Percentiles rank a stretch among this genome's conserved stretches.
Conservation (phyloP, 1,140 invertebrate genomes). For the Pararge aegeria region DNA sequence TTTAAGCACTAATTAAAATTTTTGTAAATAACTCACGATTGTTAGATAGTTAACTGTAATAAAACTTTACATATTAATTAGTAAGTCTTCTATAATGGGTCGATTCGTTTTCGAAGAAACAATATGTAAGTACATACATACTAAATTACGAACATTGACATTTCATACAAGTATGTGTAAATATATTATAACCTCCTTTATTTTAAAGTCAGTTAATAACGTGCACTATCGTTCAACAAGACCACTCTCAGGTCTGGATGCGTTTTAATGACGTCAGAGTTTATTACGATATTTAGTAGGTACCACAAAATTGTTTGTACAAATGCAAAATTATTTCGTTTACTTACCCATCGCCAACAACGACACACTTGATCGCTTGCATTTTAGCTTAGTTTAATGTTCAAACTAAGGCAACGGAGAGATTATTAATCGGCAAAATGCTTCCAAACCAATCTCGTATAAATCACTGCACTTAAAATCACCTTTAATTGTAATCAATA, state of each 20-base stretch:
- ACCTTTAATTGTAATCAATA: conserved; percentile 57
- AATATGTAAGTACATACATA: too few relatives aligned
- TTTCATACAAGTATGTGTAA: too few relatives aligned
- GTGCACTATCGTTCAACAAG: conserved; percentile 1
- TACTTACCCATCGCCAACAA: conserved; percentile 95
- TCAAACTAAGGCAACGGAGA: conserved; percentile 58
- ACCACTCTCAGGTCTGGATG: conserved; percentile 39
- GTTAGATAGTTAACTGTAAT: too few relatives aligned
- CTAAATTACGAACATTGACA: too few relatives aligned
- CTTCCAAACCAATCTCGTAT: conserved; percentile 44
- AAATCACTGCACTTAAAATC: conserved; percentile 59
- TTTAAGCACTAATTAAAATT: too few relatives aligned
- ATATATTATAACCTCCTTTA: neutral
- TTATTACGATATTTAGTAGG: conserved; percentile 43
- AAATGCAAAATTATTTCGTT: conserved; percentile 7
- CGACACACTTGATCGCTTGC: conserved; percentile 97
- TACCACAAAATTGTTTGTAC: conserved; percentile 26
- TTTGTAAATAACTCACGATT: too few relatives aligned
- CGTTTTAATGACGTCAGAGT: conserved; percentile 65
- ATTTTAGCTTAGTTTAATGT: conserved; percentile 77
- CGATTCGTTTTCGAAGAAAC: too few relatives aligned
- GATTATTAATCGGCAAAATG: conserved; percentile 46
- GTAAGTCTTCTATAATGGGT: too few relatives aligned
- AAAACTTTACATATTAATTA: too few relatives aligned
- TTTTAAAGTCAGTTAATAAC: conserved; percentile 9